phyloP scores from a whole-genome alignment of 2,888 invertebrate genomes.

The Lamproptera curius region DNA sequence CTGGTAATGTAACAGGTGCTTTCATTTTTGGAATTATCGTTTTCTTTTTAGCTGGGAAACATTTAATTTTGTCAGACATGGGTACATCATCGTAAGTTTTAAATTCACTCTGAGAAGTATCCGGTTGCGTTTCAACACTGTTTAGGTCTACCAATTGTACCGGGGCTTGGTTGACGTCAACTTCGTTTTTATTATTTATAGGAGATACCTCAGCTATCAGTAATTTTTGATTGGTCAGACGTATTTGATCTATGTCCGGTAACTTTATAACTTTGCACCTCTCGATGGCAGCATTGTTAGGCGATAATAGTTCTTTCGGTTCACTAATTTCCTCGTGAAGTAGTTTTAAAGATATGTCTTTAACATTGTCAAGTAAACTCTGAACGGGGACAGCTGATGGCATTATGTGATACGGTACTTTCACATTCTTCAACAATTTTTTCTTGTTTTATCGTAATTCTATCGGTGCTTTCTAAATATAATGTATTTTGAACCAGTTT shows the following conservation, averaged over 20 bases:
- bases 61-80: no score
- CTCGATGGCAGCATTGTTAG: slow-evolving; percentile 26
- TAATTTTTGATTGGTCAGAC: slow-evolving; percentile 51
- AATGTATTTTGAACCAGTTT: slow-evolving; percentile 51
- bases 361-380: slow-evolving; percentile 42
- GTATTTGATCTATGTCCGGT: slow-evolving; percentile 51
- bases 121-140: no score
- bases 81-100: no score
- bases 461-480: slow-evolving; percentile 37
- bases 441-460: slow-evolving; percentile 16
- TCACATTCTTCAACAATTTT: slow-evolving; percentile 17
- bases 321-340: slow-evolving; percentile 10
- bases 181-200: slow-evolving; percentile 32
- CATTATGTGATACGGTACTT: slow-evolving; percentile 26
- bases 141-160: slow-evolving; percentile 22
- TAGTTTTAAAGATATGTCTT: slow-evolving; percentile 21
- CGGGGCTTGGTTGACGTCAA: slow-evolving; percentile 18
- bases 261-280: slow-evolving; percentile 51
- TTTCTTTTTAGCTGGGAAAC: slow-evolving; percentile 3
- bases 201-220: slow-evolving; percentile 58
- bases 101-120: no score
- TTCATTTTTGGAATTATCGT: not conserved
- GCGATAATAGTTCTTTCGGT: slow-evolving; percentile 2
- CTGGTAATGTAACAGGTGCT: not conserved
- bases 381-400: slow-evolving; percentile 47